Evolutionary conservation across 2,797 vertebrate species (phyloP).

Genomic region (Poliocrania exsul): DNA sequence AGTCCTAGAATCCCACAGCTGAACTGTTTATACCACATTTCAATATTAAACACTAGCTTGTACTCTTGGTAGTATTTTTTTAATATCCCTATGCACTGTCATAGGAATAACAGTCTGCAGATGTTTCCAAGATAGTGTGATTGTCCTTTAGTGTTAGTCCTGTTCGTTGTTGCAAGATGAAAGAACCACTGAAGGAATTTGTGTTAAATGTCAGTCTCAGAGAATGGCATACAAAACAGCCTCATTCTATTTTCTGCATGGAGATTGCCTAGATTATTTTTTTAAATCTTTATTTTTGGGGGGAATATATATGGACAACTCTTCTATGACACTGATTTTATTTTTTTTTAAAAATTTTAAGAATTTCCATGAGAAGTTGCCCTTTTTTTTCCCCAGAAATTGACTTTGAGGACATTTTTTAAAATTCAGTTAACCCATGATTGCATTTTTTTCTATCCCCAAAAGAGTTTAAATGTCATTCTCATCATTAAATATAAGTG

Average conservation of each 20-base stretch:
- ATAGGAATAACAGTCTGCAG: neutral
- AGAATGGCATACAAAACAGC: neutral
- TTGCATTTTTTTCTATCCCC: neutral
- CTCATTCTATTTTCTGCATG: neutral
- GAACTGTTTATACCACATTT: neutral
- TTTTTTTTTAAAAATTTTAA: neutral
- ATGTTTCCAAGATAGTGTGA: neutral
- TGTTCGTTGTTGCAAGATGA: neutral
- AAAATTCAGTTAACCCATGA: neutral
- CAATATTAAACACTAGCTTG: neutral
- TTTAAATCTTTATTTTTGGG: neutral
- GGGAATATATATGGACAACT: neutral
- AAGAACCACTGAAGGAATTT: neutral
- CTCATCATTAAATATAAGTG: neutral
- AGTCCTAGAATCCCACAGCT: fast-evolving
- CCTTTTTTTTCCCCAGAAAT: neutral
- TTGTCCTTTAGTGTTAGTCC: neutral
- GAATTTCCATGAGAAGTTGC: neutral
- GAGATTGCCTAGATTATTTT: neutral
- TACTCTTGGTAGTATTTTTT: neutral
- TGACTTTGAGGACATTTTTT: neutral
- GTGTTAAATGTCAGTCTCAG: neutral
- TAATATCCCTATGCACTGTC: neutral
- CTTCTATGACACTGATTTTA: neutral
- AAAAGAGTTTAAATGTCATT: neutral